A percentile compares a stretch with the other conserved stretches of the same genome.
phyloP scores from a whole-genome alignment of 1,140 invertebrate species.

The Psilanteris sp. region DNA sequence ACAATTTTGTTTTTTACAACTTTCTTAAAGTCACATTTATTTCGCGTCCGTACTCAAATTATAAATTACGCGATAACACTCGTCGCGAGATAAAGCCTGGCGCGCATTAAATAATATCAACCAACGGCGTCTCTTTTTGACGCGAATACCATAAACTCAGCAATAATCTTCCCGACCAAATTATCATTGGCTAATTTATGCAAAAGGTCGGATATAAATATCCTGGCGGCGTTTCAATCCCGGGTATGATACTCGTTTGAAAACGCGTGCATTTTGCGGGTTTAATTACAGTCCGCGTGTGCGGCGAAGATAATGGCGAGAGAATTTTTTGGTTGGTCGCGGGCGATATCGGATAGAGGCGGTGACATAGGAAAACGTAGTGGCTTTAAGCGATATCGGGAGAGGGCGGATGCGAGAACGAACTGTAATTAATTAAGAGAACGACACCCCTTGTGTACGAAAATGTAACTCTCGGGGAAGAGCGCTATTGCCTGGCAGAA shows the following conservation, averaged over 20 bases:
- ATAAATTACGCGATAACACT: too few species aligned
- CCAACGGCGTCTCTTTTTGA: too few species aligned
- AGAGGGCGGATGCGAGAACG: conserved; percentile 48
- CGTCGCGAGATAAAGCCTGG: too few species aligned
- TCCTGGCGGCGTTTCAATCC: not conserved
- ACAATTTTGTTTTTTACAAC: too few species aligned
- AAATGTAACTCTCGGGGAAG: conserved; percentile 65
- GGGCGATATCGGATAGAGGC: conserved; percentile 44
- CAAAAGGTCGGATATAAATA: conserved; percentile 4
- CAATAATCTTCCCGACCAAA: too few species aligned
- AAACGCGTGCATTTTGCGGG: not conserved
- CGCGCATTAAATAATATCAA: too few species aligned
- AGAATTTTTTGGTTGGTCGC: conserved; percentile 11
- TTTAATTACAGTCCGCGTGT: conserved; percentile 5
- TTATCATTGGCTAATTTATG: conserved; percentile 1
- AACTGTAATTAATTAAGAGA: conserved; percentile 72
- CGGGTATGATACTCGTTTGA: conserved; percentile 1
- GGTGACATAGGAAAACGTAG: conserved; percentile 48
- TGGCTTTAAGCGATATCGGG: conserved; percentile 41
- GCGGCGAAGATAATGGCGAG: conserved; percentile 17
- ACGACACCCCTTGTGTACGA: conserved; percentile 64
- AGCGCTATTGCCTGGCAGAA: conserved; percentile 68
- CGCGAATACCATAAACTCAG: too few species aligned
- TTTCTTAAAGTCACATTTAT: too few species aligned
- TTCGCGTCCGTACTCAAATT: too few species aligned